A percentile compares a stretch with the other conserved stretches of the same genome.
Conservation (phyloP, 2,888 invertebrate genomes). For the Protodeltote pygarga region DNA sequence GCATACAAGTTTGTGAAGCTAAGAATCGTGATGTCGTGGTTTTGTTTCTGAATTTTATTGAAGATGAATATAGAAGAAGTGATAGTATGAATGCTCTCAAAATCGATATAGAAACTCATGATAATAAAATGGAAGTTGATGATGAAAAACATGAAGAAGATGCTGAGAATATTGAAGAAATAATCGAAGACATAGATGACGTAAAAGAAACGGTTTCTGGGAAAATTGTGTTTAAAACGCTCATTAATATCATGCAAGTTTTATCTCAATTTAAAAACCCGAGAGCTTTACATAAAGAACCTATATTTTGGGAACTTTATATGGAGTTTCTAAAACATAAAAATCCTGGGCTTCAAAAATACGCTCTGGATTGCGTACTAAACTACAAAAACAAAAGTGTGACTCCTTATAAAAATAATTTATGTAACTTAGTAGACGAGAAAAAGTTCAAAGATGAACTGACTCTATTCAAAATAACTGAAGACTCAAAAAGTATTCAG, state of each 20-base stretch:
- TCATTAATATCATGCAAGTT: conserved; percentile 91
- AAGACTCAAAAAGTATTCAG: conserved; percentile 89
- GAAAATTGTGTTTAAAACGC: conserved; percentile 80
- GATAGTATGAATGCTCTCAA: conserved; percentile 71
- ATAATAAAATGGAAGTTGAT: conserved; percentile 72
- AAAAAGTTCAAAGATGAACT: conserved; percentile 95
- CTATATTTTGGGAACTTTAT: conserved; percentile 91
- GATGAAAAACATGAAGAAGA: conserved; percentile 60
- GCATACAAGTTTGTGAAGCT: conserved; percentile 92
- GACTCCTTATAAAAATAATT: conserved; percentile 92
- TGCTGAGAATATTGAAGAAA: conserved; percentile 69
- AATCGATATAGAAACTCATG: conserved; percentile 88
- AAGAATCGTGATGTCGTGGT: conserved; percentile 93
- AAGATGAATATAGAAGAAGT: conserved; percentile 85
- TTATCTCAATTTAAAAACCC: conserved; percentile 94
- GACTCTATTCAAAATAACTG: conserved; percentile 92
- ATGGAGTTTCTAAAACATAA: conserved; percentile 93
- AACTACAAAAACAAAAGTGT: conserved; percentile 94
- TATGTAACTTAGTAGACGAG: conserved; percentile 94
- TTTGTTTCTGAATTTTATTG: conserved; percentile 93
- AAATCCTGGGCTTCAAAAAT: conserved; percentile 93
- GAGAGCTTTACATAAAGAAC: conserved; percentile 91
- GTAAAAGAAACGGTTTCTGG: conserved; percentile 71
- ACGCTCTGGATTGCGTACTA: conserved; percentile 94
- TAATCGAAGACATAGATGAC: conserved; percentile 67